Conservation (phyloP, 1,140 invertebrate genomes). For the Ceratina australensis region DNA sequence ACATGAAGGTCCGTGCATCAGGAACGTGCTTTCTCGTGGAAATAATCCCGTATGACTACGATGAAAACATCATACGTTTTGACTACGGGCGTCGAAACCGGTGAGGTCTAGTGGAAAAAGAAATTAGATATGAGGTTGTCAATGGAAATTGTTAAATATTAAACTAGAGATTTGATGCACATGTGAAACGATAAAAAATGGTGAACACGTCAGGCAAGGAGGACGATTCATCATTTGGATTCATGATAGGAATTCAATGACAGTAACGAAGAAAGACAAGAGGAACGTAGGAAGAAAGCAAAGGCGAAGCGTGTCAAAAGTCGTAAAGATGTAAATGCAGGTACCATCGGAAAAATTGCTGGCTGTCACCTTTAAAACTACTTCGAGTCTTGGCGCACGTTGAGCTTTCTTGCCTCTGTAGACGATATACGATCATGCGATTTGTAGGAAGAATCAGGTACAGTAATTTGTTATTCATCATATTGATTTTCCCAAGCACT, state of each 20-base stretch:
- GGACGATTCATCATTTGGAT: slow-evolving; percentile 22
- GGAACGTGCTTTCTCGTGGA: slow-evolving; percentile 20
- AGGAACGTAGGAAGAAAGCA: no score
- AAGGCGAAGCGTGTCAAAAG: slow-evolving; percentile 32
- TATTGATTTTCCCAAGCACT: no score
- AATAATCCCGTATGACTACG: slow-evolving; percentile 45
- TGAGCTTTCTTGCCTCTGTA: background rate
- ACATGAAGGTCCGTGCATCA: background rate
- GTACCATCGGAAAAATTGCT: slow-evolving; percentile 56
- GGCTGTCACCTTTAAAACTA: slow-evolving; percentile 42
- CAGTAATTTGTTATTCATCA: no score
- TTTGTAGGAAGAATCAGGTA: no score
- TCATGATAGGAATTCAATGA: slow-evolving; percentile 21
- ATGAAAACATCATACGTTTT: slow-evolving; percentile 2
- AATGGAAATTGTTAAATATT: no score
- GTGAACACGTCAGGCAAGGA: background rate
- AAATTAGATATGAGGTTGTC: background rate
- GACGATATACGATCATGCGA: no score
- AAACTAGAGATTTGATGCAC: no score
- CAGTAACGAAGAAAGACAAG: background rate
- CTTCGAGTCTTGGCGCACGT: slow-evolving; percentile 20
- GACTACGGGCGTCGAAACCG: background rate
- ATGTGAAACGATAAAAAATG: no score
- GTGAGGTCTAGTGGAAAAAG: slow-evolving; percentile 1
- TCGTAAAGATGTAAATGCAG: slow-evolving; percentile 66